Evolutionary conservation across 2,797 vertebrate species (phyloP).

Genomic region (Psittacula echo): DNA sequence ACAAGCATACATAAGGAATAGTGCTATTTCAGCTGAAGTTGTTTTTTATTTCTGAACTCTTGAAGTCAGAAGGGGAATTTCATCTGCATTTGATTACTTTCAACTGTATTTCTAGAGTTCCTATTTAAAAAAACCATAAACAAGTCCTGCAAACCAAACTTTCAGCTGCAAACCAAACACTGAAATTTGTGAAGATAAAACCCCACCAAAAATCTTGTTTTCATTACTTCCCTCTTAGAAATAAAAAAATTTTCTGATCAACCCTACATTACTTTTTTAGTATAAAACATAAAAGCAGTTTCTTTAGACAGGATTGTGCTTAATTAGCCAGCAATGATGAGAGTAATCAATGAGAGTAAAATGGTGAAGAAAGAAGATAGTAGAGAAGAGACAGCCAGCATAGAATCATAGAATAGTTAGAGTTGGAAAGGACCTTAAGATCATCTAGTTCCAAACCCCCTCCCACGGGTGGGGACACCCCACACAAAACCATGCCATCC

Average conservation of each 20-base stretch:
- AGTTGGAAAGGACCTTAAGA: too few species aligned
- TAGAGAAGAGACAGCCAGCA: not conserved
- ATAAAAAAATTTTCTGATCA: not conserved
- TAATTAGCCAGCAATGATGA: not conserved
- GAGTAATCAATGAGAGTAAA: not conserved
- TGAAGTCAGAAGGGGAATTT: not conserved
- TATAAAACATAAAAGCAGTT: not conserved
- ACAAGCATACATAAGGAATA: rapidly evolving
- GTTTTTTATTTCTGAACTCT: not conserved
- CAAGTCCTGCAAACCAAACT: not conserved
- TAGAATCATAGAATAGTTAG: too few species aligned
- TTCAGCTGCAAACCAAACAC: not conserved
- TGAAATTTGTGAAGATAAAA: not conserved
- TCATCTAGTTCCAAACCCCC: too few species aligned
- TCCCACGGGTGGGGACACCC: too few species aligned
- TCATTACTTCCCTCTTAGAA: not conserved
- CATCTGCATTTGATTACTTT: not conserved
- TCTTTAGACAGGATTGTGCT: not conserved
- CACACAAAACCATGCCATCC: too few species aligned
- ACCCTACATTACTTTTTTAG: not conserved
- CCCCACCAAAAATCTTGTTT: not conserved
- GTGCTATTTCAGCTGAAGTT: not conserved
- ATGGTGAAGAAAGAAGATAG: rapidly evolving
- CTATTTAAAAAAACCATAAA: not conserved
- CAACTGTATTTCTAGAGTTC: not conserved